Conservation (phyloP, 1,140 invertebrate species). For the Drosophila sechellia region DNA sequence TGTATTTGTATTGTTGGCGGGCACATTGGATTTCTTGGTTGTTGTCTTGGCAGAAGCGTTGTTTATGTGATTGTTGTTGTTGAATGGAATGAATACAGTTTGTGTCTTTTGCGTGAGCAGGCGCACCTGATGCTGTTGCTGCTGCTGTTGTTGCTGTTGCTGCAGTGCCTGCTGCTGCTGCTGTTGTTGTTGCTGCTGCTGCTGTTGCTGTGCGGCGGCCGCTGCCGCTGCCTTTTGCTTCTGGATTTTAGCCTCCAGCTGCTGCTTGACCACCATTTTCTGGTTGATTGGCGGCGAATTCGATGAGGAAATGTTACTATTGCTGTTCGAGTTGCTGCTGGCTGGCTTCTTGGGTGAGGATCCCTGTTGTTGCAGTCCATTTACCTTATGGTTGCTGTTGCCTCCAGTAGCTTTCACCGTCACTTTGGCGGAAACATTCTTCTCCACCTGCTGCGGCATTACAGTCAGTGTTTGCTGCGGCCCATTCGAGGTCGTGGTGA, state of each 20-base stretch:
- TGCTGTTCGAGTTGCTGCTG: conserved; percentile 13
- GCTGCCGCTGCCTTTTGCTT: conserved; percentile 82
- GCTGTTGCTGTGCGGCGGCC: conserved; percentile 70
- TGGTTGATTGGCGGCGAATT: conserved; percentile 68
- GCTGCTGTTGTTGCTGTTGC: conserved; percentile 68
- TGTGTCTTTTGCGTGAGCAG: conserved; percentile 83
- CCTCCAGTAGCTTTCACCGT: conserved; percentile 42
- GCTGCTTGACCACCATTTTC: conserved; percentile 88
- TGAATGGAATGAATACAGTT: conserved; percentile 84
- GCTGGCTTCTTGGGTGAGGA: conserved; percentile 21
- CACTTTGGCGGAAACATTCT: conserved; percentile 69
- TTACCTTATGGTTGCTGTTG: conserved; percentile 25
- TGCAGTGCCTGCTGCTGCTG: conserved; percentile 62
- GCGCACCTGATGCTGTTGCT: conserved; percentile 65
- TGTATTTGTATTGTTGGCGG: conserved; percentile 5
- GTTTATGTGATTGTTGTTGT: conserved; percentile 52
- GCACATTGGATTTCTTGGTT: conserved; percentile 45
- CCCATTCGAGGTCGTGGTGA: conserved; percentile 79
- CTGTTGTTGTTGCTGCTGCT: conserved; percentile 63
- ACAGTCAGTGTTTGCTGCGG: conserved; percentile 70
- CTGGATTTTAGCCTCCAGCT: conserved; percentile 89
- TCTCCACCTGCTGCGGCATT: conserved; percentile 66
- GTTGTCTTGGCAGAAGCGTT: conserved; percentile 55
- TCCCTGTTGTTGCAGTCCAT: conserved; percentile 36
- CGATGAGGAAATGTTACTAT: conserved; percentile 9